These are phyloP conservation scores for Prenolepis imparis DNA, from an alignment of 2,888 invertebrate species.

Conservation along the genomic window DNA sequence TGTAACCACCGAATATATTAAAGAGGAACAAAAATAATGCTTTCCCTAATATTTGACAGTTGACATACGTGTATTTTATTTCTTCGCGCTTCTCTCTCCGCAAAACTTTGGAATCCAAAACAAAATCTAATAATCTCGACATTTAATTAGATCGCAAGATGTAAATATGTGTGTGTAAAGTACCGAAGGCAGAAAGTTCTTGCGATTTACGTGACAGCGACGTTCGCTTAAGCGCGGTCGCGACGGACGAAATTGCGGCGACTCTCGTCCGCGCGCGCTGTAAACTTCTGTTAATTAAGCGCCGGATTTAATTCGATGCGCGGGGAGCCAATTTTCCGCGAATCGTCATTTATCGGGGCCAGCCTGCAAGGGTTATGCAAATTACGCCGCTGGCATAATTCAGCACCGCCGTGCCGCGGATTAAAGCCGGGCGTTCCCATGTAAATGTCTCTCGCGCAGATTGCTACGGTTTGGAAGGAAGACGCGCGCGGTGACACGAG, in stretches of 20 bases:
- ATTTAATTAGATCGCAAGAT: slow-evolving; percentile 35
- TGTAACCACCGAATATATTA: background rate
- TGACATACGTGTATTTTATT: too few species aligned
- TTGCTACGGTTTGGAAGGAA: slow-evolving; percentile 56
- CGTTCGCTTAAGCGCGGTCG: slow-evolving; percentile 20
- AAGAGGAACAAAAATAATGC: background rate
- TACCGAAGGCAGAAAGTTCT: background rate
- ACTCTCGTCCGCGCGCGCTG: slow-evolving; percentile 59
- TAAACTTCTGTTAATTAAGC: slow-evolving; percentile 78
- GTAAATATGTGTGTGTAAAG: slow-evolving; percentile 1
- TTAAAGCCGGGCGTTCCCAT: slow-evolving; percentile 79
- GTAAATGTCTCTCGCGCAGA: slow-evolving; percentile 72
- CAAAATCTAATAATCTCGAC: background rate
- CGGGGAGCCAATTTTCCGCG: slow-evolving; percentile 78
- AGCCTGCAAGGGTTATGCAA: slow-evolving; percentile 81
- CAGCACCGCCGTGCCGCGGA: slow-evolving; percentile 77
- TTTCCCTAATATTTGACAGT: background rate
- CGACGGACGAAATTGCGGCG: slow-evolving; percentile 46
- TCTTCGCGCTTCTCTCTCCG: too few species aligned
- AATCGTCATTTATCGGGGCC: slow-evolving; percentile 82
- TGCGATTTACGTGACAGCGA: slow-evolving; percentile 36
- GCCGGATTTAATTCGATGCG: slow-evolving; percentile 70
- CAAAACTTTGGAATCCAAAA: background rate
- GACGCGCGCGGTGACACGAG: slow-evolving; percentile 44
- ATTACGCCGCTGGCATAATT: slow-evolving; percentile 80